Conservation (phyloP, 2,888 invertebrate genomes). For the Mycogona germanica region DNA sequence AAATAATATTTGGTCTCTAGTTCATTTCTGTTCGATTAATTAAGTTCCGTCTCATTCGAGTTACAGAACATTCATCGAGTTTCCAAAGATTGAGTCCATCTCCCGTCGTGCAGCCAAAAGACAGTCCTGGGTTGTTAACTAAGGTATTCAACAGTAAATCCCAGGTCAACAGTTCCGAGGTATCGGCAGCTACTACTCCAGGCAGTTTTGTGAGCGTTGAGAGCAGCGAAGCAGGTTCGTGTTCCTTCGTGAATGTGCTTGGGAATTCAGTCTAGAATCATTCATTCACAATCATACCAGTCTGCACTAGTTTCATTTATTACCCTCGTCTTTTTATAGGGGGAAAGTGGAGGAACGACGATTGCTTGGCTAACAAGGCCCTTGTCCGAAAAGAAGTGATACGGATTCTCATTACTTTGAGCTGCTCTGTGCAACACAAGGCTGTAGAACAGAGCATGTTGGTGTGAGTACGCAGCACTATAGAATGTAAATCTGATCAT, state of each 20-base stretch:
- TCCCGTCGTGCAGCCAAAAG: no score
- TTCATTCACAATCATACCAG: neutral
- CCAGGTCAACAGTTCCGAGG: conserved; percentile 1
- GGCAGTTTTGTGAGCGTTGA: conserved; percentile 28
- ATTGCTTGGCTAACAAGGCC: conserved; percentile 25
- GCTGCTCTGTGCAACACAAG: conserved; percentile 65
- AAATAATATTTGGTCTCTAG: no score
- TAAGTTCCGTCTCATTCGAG: no score
- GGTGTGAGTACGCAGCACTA: conserved; percentile 34
- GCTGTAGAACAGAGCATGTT: conserved; percentile 71
- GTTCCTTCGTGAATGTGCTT: conserved; percentile 1
- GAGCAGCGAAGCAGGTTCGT: conserved; percentile 25
- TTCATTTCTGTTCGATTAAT: no score
- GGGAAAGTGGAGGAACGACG: neutral
- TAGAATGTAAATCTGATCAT: neutral
- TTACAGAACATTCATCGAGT: no score
- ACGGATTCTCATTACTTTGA: conserved; percentile 56
- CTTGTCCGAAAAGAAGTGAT: conserved; percentile 47
- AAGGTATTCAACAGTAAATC: no score
- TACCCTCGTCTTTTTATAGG: neutral
- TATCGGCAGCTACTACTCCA: conserved; percentile 24
- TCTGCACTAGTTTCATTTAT: no score
- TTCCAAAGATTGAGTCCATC: no score
- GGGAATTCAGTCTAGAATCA: neutral
- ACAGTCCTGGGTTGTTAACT: no score